Evolutionary conservation across 1,140 invertebrate genomes (phyloP).

Genomic region (Halictus rubicundus): DNA sequence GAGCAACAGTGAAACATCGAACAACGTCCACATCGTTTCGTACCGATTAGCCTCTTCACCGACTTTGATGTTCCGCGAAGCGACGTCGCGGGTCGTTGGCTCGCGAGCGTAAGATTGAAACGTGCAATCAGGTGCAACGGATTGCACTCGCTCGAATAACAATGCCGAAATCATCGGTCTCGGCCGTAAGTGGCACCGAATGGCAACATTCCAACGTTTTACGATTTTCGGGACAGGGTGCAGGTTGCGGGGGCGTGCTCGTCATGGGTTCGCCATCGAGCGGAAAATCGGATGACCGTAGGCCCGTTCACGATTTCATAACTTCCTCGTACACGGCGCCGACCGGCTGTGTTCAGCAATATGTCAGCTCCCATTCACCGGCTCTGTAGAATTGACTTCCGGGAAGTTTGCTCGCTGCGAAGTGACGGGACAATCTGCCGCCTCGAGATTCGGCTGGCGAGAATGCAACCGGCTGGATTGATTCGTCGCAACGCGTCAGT

Average conservation of each 20-base stretch:
- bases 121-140: slow-evolving; percentile 3
- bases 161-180: not conserved
- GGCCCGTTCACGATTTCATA: slow-evolving; percentile 27
- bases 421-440: slow-evolving; percentile 1
- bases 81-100: not conserved
- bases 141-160: not conserved
- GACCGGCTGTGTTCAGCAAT: slow-evolving; percentile 18
- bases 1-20: too few relatives aligned
- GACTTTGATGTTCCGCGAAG: not conserved
- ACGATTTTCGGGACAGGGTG: not conserved
- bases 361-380: slow-evolving; percentile 12
- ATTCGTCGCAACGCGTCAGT: slow-evolving; percentile 1
- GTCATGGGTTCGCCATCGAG: not conserved
- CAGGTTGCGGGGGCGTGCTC: not conserved
- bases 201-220: not conserved
- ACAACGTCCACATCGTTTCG: not conserved
- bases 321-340: slow-evolving; percentile 1
- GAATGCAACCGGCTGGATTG: slow-evolving; percentile 21
- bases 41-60: not conserved
- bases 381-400: slow-evolving; percentile 9
- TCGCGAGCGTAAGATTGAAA: not conserved
- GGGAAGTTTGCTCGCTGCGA: slow-evolving; percentile 5
- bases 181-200: not conserved
- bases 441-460: slow-evolving; percentile 1
- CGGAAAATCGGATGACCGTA: slow-evolving; percentile 12